Evolutionary conservation across 2,888 invertebrate species (phyloP), one percentile per base, ranked within the genome.

Genomic region (Trichogramma evanescens): DNA sequence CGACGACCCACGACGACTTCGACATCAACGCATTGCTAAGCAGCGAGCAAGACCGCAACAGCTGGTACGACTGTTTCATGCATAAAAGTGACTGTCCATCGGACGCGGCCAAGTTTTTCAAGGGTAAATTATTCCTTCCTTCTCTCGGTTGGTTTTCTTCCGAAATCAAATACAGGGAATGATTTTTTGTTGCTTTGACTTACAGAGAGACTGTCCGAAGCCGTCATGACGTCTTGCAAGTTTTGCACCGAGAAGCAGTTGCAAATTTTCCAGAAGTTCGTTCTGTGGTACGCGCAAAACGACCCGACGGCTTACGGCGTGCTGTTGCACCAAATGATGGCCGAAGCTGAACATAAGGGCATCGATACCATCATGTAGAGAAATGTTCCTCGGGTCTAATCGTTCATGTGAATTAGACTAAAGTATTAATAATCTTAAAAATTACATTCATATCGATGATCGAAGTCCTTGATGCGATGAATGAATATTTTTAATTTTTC

Each of bases 31-130:
- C 56, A 9, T 72, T 76, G 59, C 65, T 78, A 44, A 51, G 54
- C 1, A 73, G 73, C 63, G 68, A 70, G 9, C 66, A 66, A 1
- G 56, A 71, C 9, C 70, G 74, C 3, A 68, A 70, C 50, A 68
- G 70, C 10, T 75, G 77, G 56, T 70, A 74, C 54, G 55, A 64
- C 2, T 77, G 76, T 58, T 67, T 74, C 44, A 61, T 72, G 60
- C 72, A 68, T n/a, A 66, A 65, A 0, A 65, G 60, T 46, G 71
- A 72, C 0, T 74, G 74, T 58, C 13, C 68, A 4, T 69, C 71
- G 6, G 63, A 68, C 0, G 73, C 69, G 10, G 69, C 72, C 1
- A 65, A 64, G 54, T 72, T 69, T 40, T 67, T 72, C 50, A 72
- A 66, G 68, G 70, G 72, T 72, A 61, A 61, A 59, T 56, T 7